Conservation (phyloP, 2,797 vertebrate genomes). For the Pseudocheirus occidentalis region DNA sequence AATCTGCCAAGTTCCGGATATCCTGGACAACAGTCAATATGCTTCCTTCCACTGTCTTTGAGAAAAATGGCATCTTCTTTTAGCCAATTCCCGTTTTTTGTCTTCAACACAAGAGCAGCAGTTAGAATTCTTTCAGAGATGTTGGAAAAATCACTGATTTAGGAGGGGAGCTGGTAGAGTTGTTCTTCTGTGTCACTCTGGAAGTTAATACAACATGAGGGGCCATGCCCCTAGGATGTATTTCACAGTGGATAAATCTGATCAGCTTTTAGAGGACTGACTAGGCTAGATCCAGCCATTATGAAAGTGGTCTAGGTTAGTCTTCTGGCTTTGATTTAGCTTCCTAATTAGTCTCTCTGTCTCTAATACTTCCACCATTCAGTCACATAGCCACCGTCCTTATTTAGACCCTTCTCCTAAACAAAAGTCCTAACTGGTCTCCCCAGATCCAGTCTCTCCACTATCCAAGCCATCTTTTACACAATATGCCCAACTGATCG, state of each 20-base stretch:
- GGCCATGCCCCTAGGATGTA: neutral
- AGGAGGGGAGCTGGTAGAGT: neutral
- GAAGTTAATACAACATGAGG: neutral
- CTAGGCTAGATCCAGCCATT: neutral
- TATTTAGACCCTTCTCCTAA: neutral
- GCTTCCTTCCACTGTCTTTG: conserved; percentile 84
- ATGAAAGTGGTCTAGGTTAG: neutral
- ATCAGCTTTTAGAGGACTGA: neutral
- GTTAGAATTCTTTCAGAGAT: conserved; percentile 30
- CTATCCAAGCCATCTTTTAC: neutral
- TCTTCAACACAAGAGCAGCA: conserved; percentile 70
- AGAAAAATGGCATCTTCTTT: conserved; percentile 82
- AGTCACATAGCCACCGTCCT: neutral
- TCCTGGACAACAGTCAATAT: conserved; percentile 81
- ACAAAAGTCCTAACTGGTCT: neutral
- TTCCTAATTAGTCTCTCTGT: neutral
- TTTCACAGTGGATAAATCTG: neutral
- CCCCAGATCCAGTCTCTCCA: neutral
- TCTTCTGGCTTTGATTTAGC: neutral
- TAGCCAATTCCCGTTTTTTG: conserved; percentile 81
- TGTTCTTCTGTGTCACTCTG: neutral
- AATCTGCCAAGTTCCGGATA: conserved; percentile 84
- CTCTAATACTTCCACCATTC: neutral
- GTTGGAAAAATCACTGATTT: conserved; percentile 53
- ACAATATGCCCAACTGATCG: neutral